Evolutionary conservation across 2,888 invertebrate genomes (phyloP).

Genomic region (Agelastica alni): DNA sequence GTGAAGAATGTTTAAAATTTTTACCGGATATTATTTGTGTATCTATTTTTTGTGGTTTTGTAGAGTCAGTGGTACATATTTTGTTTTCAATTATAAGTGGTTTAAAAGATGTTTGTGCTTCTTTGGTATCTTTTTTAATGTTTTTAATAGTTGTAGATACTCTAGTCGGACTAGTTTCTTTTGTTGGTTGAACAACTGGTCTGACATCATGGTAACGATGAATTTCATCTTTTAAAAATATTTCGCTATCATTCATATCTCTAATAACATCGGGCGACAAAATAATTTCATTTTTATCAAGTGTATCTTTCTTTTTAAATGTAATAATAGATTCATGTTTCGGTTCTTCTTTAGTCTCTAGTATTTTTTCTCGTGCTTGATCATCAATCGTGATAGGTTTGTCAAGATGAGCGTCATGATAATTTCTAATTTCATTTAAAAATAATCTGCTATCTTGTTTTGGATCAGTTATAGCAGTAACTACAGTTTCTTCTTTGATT

Average conservation of each 20-base stretch:
- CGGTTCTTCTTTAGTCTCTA: not conserved
- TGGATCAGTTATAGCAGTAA: not conserved
- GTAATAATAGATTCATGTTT: conserved; percentile 20
- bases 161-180: conserved; percentile 2
- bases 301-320: conserved; percentile 32
- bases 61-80: not conserved
- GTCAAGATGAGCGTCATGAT: not conserved
- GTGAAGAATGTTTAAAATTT: too few species aligned
- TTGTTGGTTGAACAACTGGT: not conserved
- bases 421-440: too few species aligned
- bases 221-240: conserved; percentile 38
- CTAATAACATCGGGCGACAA: conserved; percentile 30
- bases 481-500: not conserved
- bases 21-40: too few species aligned
- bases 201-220: conserved; percentile 36
- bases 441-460: too few species aligned
- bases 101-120: conserved; percentile 1
- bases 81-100: not conserved
- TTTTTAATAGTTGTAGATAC: not conserved
- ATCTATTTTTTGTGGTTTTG: not conserved
- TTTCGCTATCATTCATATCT: conserved; percentile 30
- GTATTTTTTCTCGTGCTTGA: not conserved
- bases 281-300: conserved; percentile 18
- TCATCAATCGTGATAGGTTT: not conserved
- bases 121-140: conserved; percentile 16